Evolutionary conservation across 1,140 invertebrate genomes (phyloP).

Genomic region (Tetranychus cinnabarinus): DNA sequence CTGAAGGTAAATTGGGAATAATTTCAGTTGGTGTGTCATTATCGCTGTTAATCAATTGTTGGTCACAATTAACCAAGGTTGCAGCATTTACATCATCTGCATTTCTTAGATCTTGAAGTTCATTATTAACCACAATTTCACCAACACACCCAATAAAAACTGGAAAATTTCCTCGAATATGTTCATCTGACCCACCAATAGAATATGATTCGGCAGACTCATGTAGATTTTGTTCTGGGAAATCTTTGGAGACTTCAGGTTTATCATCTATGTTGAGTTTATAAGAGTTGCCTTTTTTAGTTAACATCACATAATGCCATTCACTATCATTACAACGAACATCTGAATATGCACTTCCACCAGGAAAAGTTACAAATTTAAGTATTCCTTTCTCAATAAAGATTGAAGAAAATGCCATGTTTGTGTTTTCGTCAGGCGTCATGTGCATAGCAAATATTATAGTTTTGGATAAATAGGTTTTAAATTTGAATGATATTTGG

Average conservation of each 20-base stretch:
- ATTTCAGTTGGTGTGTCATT: too few relatives aligned
- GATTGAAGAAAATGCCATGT: constrained; percentile 28
- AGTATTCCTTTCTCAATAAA: constrained; percentile 40
- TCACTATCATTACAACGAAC: constrained; percentile 55
- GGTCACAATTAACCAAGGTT: too few relatives aligned
- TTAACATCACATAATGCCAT: constrained; percentile 77
- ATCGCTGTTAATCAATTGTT: too few relatives aligned
- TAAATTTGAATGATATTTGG: constrained; percentile 67
- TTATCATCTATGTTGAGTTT: constrained; percentile 57
- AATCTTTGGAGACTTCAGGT: not conserved
- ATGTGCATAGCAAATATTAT: constrained; percentile 43
- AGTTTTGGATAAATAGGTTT: constrained; percentile 45
- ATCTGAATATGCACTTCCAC: constrained; percentile 25
- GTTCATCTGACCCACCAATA: too few relatives aligned
- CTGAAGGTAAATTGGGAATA: too few relatives aligned
- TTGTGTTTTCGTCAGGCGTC: constrained; percentile 29
- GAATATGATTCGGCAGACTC: too few relatives aligned
- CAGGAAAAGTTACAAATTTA: constrained; percentile 29
- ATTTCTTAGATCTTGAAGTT: too few relatives aligned
- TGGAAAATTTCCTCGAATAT: too few relatives aligned
- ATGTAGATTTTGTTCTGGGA: too few relatives aligned
- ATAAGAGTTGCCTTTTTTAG: constrained; percentile 24
- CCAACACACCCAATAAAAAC: too few relatives aligned
- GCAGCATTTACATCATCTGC: too few relatives aligned
- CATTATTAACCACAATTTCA: too few relatives aligned